Conservation (phyloP, 2,113 vertebrate species). For the Blennius ocellaris region DNA sequence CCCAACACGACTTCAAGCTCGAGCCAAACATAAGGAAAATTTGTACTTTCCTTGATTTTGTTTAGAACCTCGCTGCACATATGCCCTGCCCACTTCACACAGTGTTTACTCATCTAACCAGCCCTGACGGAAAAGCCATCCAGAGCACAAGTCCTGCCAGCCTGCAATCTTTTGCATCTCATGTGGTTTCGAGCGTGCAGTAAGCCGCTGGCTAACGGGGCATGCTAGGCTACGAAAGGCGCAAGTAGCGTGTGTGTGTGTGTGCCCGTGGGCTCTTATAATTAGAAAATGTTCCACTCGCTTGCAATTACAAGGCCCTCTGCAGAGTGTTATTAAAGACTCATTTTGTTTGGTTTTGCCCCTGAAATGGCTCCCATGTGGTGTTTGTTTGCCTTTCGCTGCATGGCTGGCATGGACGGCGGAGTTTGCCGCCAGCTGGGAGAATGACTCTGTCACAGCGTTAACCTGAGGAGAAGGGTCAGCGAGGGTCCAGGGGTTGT, state of each 20-base stretch:
- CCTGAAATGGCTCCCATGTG: constrained; percentile 64
- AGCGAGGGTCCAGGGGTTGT: neutral
- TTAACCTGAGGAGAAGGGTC: constrained; percentile 30
- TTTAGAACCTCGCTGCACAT: constrained; percentile 35
- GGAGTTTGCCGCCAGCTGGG: constrained; percentile 2
- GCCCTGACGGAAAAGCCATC: constrained; percentile 39
- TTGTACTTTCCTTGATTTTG: constrained; percentile 63
- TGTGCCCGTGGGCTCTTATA: constrained; percentile 49
- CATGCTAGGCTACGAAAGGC: constrained; percentile 30
- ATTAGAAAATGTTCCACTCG: constrained; percentile 64
- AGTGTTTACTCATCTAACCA: constrained; percentile 62
- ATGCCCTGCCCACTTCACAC: constrained; percentile 49
- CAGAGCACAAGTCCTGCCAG: constrained; percentile 31
- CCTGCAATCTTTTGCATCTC: constrained; percentile 52
- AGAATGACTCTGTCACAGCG: neutral
- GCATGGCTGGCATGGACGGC: constrained; percentile 5
- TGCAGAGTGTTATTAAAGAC: constrained; percentile 67
- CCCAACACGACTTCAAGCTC: constrained; percentile 38
- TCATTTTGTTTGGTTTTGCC: constrained; percentile 44
- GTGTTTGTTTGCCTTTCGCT: constrained; percentile 45
- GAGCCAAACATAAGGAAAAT: constrained; percentile 53
- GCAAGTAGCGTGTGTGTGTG: constrained; percentile 19
- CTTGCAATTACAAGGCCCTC: constrained; percentile 57
- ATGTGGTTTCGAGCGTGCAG: constrained; percentile 55
- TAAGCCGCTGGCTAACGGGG: constrained; percentile 40